Percentiles rank a stretch among this genome's conserved stretches.
These are phyloP conservation scores for Lutra lutra DNA, from an alignment of 2,797 vertebrate species.

Conservation along the genomic window DNA sequence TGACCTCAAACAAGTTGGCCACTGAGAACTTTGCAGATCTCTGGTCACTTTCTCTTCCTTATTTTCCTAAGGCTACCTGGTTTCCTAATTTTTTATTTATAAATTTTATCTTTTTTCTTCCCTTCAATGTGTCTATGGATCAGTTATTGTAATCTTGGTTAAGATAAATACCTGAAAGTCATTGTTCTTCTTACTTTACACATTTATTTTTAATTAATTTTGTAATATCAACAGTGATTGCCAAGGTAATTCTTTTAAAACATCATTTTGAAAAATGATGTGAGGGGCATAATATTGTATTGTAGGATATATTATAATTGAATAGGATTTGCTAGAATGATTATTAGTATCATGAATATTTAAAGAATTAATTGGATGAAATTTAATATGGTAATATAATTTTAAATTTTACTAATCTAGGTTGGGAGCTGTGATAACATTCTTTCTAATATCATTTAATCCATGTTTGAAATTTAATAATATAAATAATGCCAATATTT, in stretches of 20 bases:
- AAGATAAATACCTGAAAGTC: not conserved
- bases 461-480: not conserved
- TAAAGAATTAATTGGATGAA: not conserved
- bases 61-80: not conserved
- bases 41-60: not conserved
- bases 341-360: not conserved
- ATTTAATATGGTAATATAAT: not conserved
- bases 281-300: not conserved
- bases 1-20: not conserved
- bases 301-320: not conserved
- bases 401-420: not conserved
- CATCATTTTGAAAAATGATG: not conserved
- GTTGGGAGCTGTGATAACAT: not conserved
- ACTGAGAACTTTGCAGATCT: not conserved
- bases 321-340: not conserved
- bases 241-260: not conserved
- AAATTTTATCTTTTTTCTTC: not conserved
- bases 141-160: not conserved
- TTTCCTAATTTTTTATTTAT: not conserved
- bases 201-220: not conserved
- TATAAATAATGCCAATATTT: not conserved
- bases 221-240: not conserved
- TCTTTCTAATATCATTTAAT: not conserved
- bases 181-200: not conserved
- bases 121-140: not conserved